phyloP scores from a whole-genome alignment of 2,888 invertebrate species.

The Laspeyria flexula region DNA sequence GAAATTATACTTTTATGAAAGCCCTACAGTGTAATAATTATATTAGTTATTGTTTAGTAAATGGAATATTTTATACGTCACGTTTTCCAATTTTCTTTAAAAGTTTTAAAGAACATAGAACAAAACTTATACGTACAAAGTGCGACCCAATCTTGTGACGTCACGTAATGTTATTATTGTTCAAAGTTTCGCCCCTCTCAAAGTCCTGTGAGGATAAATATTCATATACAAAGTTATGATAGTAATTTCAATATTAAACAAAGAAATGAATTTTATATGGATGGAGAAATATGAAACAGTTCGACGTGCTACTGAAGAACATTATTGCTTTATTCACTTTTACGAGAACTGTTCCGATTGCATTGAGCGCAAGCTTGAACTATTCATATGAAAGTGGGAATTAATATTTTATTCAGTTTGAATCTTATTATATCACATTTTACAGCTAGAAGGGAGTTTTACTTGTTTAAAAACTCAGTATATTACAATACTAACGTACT shows the following conservation, averaged over 20 bases:
- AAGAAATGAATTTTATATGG: conserved; percentile 14
- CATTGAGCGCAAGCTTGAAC: too few species aligned
- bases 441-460: too few species aligned
- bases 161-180: conserved; percentile 6
- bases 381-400: background rate
- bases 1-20: too few species aligned
- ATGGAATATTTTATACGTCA: too few species aligned
- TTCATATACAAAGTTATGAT: conserved; percentile 11
- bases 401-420: background rate
- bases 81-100: background rate
- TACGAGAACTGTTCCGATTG: too few species aligned
- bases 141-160: background rate
- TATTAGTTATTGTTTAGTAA: too few species aligned
- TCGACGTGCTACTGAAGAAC: too few species aligned
- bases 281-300: conserved; percentile 3
- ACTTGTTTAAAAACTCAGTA: too few species aligned
- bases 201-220: conserved; percentile 8
- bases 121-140: background rate
- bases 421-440: too few species aligned
- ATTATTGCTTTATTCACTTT: too few species aligned
- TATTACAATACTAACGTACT: too few species aligned
- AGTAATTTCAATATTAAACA: conserved; percentile 24
- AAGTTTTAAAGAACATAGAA: background rate
- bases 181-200: background rate
- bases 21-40: too few species aligned